These are phyloP conservation scores for Nymphalis urticae DNA, from an alignment of 2,888 invertebrate species.

Conservation along the genomic window DNA sequence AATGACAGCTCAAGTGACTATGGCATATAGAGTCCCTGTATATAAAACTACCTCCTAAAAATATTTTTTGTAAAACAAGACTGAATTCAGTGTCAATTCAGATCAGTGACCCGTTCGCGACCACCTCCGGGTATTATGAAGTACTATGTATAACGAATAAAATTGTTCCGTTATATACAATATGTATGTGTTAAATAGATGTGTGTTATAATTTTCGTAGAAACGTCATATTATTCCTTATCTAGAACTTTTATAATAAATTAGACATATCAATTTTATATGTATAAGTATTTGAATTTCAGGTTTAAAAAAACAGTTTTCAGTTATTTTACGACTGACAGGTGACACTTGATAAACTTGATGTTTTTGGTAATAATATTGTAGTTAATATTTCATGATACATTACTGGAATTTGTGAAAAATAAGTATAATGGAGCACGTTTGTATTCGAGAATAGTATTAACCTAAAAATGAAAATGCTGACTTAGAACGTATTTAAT, in stretches of 20 bases:
- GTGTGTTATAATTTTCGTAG: constrained; percentile 16
- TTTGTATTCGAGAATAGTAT: constrained; percentile 4
- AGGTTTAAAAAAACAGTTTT: background rate
- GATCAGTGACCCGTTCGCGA: constrained; percentile 50
- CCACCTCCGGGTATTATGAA: constrained; percentile 22
- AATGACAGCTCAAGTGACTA: constrained; percentile 23
- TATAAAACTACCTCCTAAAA: constrained; percentile 70
- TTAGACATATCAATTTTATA: constrained; percentile 41
- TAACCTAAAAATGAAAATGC: background rate
- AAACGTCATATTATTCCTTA: constrained; percentile 13
- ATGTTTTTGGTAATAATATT: background rate
- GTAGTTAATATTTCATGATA: background rate
- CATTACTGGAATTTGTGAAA: background rate
- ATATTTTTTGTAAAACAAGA: constrained; percentile 70
- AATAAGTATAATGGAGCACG: constrained; percentile 3
- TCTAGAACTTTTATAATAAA: constrained; percentile 23
- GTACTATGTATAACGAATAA: constrained; percentile 9
- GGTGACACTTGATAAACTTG: background rate
- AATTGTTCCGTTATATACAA: constrained; percentile 11
- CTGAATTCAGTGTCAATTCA: constrained; percentile 82
- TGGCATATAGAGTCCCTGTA: constrained; percentile 53
- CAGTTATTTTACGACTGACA: background rate
- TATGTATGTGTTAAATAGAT: constrained; percentile 11
- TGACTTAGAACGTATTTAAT: constrained; percentile 2
- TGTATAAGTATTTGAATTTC: background rate